Conservation (phyloP, 1,140 invertebrate species). For the Onthophagus taurus region DNA sequence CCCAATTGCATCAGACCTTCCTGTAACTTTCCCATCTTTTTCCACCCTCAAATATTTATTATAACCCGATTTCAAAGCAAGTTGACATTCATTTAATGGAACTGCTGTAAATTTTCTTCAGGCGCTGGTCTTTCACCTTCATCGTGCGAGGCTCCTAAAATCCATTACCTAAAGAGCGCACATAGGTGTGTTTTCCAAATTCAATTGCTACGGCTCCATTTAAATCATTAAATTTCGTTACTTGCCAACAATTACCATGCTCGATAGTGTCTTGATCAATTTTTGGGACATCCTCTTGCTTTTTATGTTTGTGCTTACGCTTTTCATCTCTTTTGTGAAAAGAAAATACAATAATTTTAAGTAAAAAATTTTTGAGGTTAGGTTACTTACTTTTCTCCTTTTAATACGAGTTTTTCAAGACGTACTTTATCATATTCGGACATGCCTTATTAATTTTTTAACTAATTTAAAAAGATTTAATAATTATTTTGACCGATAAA, state of each 20-base stretch:
- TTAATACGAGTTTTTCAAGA: slow-evolving; percentile 69
- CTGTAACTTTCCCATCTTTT: slow-evolving; percentile 64
- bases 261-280: slow-evolving; percentile 48
- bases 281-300: slow-evolving; percentile 43
- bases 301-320: slow-evolving; percentile 54
- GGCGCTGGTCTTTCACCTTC: slow-evolving; percentile 79
- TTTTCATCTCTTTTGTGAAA: slow-evolving; percentile 46
- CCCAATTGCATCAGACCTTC: slow-evolving; percentile 87
- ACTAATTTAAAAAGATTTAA: too few species aligned
- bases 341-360: slow-evolving; percentile 4
- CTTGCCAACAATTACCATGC: slow-evolving; percentile 80
- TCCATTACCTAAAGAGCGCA: slow-evolving; percentile 90
- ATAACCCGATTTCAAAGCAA: slow-evolving; percentile 93
- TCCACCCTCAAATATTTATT: slow-evolving; percentile 85
- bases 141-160: slow-evolving; percentile 76
- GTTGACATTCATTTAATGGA: slow-evolving; percentile 71
- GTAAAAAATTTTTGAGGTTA: background rate
- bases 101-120: slow-evolving; percentile 92
- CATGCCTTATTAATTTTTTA: too few species aligned
- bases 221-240: slow-evolving; percentile 64
- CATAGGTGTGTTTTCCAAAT: slow-evolving; percentile 69
- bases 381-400: slow-evolving; percentile 77
- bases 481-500: too few species aligned
- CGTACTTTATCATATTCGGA: slow-evolving; percentile 56
- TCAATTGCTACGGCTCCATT: slow-evolving; percentile 81